Evolutionary conservation across 2,888 invertebrate species (phyloP).

Genomic region (Nyleta sp.): DNA sequence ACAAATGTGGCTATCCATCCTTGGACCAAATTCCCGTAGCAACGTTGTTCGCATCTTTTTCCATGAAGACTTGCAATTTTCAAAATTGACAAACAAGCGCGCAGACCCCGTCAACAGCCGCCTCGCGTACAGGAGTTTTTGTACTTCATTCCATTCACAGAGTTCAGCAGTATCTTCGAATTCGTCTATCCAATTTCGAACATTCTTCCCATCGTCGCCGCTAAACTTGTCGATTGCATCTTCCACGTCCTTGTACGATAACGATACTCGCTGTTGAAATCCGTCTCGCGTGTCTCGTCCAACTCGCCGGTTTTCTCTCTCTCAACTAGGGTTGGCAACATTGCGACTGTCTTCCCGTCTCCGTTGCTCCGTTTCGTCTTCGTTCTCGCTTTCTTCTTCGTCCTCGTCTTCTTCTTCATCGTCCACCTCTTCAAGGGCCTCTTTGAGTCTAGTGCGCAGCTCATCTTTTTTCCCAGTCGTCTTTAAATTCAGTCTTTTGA

Average conservation of each 20-base stretch:
- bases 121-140: slow-evolving; percentile 35
- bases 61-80: neutral
- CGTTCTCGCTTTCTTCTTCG: neutral
- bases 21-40: slow-evolving; percentile 53
- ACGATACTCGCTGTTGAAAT: neutral
- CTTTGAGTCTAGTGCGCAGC: slow-evolving; percentile 2
- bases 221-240: slow-evolving; percentile 55
- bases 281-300: neutral
- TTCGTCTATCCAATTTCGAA: slow-evolving; percentile 42
- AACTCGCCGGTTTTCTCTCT: neutral
- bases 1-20: slow-evolving; percentile 30
- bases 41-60: slow-evolving; percentile 20
- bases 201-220: slow-evolving; percentile 43
- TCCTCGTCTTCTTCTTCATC: neutral
- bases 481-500: slow-evolving; percentile 18
- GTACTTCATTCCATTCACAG: slow-evolving; percentile 50
- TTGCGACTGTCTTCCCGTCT: neutral
- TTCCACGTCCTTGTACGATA: slow-evolving; percentile 55
- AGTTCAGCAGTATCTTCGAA: slow-evolving; percentile 57
- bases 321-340: too few species aligned
- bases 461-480: slow-evolving; percentile 6
- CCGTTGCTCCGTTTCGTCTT: neutral
- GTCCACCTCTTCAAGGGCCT: neutral
- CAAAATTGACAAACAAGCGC: slow-evolving; percentile 8
- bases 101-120: slow-evolving; percentile 9